Evolutionary conservation across 2,888 invertebrate genomes (phyloP), one percentile per base, ranked within the genome.

Genomic region (Eupithecia inturbata): DNA sequence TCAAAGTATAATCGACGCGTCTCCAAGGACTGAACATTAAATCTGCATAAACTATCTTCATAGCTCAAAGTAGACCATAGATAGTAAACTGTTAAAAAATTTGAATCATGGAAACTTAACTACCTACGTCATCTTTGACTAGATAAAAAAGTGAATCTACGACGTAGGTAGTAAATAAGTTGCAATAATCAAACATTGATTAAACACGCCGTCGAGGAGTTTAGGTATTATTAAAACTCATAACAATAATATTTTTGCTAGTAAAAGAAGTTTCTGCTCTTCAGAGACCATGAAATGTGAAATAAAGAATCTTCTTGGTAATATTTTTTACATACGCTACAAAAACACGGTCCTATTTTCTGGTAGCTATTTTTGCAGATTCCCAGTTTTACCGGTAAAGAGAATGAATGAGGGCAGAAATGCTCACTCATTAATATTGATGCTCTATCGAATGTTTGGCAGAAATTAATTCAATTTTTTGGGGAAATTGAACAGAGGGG

Each of bases 381-480:
- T 36, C 5, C 10, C 36, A 10, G 14, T n/a, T 66, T 66, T 66
- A 12, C 12, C 19, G 7, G 3, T 28, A 67, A 49, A 45, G 67
- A 67, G 67, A 39, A 66, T 67, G 41, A 67, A 73, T 36, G 63
- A 64, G 68, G 75, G 76, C 79, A 82, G 82, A 84, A 87, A 81
- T 82, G 81, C 83, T 85, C 81, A 74, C 83, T 83, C 87, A 91
- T 90, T 90, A 90, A 89, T 88, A 88, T 88, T 88, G 85, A 90
- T 88, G 86, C 76, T 79, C 83, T 80, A 87, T 89, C 88, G 88
- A 91, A 89, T 91, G 91, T 90, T 91, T 90, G 85, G 84, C 83
- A 86, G 82, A 90, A 91, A 92, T 90, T 91, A 91, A 92, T 92
- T 91, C 89, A 90, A 91, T 92, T 91, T 91, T 91, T 90, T 84